Base-by-base conservation (phyloP, 2,888 invertebrate species). In the Cantharis rustica region DNA sequence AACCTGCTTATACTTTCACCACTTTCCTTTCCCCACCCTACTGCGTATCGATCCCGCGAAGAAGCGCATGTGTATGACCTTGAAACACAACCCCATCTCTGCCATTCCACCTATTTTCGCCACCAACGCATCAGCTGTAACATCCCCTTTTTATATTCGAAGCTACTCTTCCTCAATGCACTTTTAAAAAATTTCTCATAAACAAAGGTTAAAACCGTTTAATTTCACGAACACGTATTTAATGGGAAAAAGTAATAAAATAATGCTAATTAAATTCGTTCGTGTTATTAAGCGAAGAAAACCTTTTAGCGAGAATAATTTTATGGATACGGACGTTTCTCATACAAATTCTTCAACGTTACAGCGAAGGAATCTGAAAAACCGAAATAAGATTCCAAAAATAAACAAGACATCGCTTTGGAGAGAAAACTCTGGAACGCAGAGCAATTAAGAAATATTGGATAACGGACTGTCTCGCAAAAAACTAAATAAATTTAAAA, bases 1-100 rank as follows among this genome's bases (percentile, higher is more conserved):
- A 26, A 47, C n/a, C 63, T 47, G 47, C 70, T 47, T n/a, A 66
- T 61, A 78, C 77, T 78, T 78, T 78, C 77, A 69, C 75, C 75
- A 66, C 77, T 78, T 78, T 75, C 77, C 68, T 72, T 78, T 78
- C 75, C 75, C 77, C 69, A 69, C 69, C 74, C 72, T 23, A 66
- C 68, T 69, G 15, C 69, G 20, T 78, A 78, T 78, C 75, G 77
- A 78, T 78, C 75, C 23, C 66, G 27, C 68, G 2, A 71, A 68
- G 72, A 69, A 23, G 77, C 75, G 77, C 77, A 75, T 75, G 77
- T 72, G 68, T 70, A 16, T 23, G 77, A 75, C 77, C 77, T 78
- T 78, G 77, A 75, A 78, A 61, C 7, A 16, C 20, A 47, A 23
- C 68, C 69, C 26, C 31, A 69, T 31, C 69, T 62, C 26, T 72